phyloP scores from a whole-genome alignment of 1,140 invertebrate species.

The Listronotus bonariensis region DNA sequence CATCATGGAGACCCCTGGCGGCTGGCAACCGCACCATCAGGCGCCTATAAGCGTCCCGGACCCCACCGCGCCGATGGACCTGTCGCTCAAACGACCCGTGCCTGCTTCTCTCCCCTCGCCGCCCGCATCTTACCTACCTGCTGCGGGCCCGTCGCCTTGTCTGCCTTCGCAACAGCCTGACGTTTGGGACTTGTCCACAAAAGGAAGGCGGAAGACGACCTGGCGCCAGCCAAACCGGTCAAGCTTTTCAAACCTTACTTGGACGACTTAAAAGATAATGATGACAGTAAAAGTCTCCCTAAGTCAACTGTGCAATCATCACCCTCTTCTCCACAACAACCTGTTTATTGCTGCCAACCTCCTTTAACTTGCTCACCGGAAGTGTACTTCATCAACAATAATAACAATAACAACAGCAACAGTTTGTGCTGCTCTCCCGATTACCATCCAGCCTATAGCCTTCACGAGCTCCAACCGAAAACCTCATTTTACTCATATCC shows the following conservation, averaged over 20 bases:
- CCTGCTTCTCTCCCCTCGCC: slow-evolving; percentile 48
- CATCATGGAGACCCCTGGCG: slow-evolving; percentile 35
- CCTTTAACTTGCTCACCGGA: slow-evolving; percentile 40
- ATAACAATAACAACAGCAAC: slow-evolving; percentile 50
- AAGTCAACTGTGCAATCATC: slow-evolving; percentile 53
- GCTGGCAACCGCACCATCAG: slow-evolving; percentile 46
- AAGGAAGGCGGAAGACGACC: slow-evolving; percentile 40
- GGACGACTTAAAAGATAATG: slow-evolving; percentile 62
- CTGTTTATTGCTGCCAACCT: slow-evolving; percentile 45
- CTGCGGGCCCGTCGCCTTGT: slow-evolving; percentile 56
- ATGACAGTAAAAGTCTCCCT: slow-evolving; percentile 41
- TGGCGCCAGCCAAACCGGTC: slow-evolving; percentile 52
- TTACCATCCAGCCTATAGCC: slow-evolving; percentile 41
- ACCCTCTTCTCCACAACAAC: slow-evolving; percentile 59
- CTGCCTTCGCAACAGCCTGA: slow-evolving; percentile 56
- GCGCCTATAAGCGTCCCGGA: slow-evolving; percentile 36
- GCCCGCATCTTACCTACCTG: slow-evolving; percentile 56
- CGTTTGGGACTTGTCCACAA: slow-evolving; percentile 61
- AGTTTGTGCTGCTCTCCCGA: slow-evolving; percentile 40
- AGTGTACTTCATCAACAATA: slow-evolving; percentile 45
- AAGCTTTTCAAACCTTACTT: slow-evolving; percentile 74
- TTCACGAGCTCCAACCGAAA: slow-evolving; percentile 50
- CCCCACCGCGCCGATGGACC: slow-evolving; percentile 53
- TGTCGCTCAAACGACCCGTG: slow-evolving; percentile 56
- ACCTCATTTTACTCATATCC: slow-evolving; percentile 45